Base-by-base conservation (phyloP, 2,797 vertebrate genomes). In the Lepus oiostolus region DNA sequence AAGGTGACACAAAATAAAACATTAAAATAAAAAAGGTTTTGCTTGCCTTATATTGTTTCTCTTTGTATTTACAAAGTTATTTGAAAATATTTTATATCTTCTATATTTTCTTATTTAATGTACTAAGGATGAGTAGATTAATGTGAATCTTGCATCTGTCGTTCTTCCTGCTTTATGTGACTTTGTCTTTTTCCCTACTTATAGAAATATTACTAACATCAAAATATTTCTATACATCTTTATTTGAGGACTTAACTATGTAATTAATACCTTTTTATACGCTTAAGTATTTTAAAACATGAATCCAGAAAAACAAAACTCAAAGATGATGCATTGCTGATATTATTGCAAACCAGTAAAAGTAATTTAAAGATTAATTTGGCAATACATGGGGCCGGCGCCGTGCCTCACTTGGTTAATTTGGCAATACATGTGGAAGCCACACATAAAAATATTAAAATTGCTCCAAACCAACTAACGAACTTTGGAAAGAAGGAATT, bases 361-460 rank as follows among this genome's bases (percentile, higher is more conserved):
- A 54, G 35, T 67, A 76, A 38, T 75, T 86, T 79, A 38, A 82
- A 93, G 47, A 72, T 1, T 2, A 90, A 65, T 79, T 77, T 83
- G 28, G 52, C 26, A 85, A 62, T 62, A 88, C 1, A 14, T 24
- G 71, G 42, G 42, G 42, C 42, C 7, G 8, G 42, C 7, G 42
- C 42, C 8, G 8, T 47, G 42, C 7, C 42, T 47, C 42, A 47
- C 42, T 47, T 47, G 42, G 42, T 47, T 47, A 47, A 47, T 47
- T 47, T 47, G 42, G 42, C 42, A 47, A 47, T 47, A 47, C 42
- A 47, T 47, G 42, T n/a, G 28, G 5, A 26, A 42, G 58, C 5
- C 10, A 91, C n/a, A 90, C 11, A 87, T 90, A 85, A 76, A 94
- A 67, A 76, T 81, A 26, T 76, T 92, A 90, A 77, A 42, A 76